Base-by-base conservation (phyloP, 2,888 invertebrate species). In the Autographa gamma region DNA sequence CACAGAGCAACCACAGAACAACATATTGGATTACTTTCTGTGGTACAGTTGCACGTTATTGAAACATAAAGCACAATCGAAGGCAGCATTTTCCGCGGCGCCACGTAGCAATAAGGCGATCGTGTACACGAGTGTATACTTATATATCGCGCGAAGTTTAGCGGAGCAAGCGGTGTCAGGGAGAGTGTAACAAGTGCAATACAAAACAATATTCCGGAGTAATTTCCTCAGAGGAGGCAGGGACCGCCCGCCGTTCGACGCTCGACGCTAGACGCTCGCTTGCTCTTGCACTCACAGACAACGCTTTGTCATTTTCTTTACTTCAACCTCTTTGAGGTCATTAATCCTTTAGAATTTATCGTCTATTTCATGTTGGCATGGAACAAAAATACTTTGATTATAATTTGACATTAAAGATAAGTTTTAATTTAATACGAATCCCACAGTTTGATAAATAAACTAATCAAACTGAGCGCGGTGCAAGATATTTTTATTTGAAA, bases 151-250 rank as follows among this genome's bases (percentile, higher is more conserved):
- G 77, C 74, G 66, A 80, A 82, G 77, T 85, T 86, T 75, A 80
- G 73, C 54, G 74, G 75, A 77, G 71, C 71, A 66, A 67, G 65
- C 60, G 72, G 69, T 76, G 68, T 73, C 56, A 73, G 76, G 70
- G 71, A 66, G 74, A 66, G 71, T 74, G 86, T 87, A 86, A 89
- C 88, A 87, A 90, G 88, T 88, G 88, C 88, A 87, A 85, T 86
- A 88, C 86, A 89, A 89, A 90, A 91, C 89, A 90, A 90, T 91
- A 89, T 87, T 86, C 85, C 83, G 76, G 67, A 84, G 91, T 89
- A 89, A 90, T 91, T 90, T 89, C 86, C 86, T 87, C 84, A 72
- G 83, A 85, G 84, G 80, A 84, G 83, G 80, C 76, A 69, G 74
- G 66, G 71, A 74, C 72, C 81, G 70, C 77, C 75, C 76, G 73